A percentile compares a stretch with the other conserved stretches of the same genome.
These are phyloP conservation scores for Lepus townsendii DNA, from an alignment of 2,797 vertebrate genomes.

Conservation along the genomic window DNA sequence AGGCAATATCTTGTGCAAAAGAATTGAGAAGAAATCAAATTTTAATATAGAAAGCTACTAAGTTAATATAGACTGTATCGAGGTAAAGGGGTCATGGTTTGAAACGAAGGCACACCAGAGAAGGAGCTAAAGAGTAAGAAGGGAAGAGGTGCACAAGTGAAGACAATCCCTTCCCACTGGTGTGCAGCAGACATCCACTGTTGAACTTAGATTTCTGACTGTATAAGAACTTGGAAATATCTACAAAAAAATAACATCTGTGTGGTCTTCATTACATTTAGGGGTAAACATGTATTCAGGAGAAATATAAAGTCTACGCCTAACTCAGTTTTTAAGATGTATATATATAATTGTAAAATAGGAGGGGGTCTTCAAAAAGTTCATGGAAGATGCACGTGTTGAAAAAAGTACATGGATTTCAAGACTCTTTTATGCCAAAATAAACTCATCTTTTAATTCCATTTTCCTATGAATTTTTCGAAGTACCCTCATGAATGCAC, in stretches of 20 bases:
- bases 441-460: too few relatives aligned
- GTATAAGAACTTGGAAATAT: not conserved
- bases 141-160: not conserved
- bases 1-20: conserved; percentile 5
- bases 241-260: not conserved
- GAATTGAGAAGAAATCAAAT: not conserved
- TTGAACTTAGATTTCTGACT: not conserved
- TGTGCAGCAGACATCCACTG: not conserved
- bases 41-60: not conserved
- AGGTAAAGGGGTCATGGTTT: not conserved
- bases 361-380: too few relatives aligned
- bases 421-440: too few relatives aligned
- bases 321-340: not conserved
- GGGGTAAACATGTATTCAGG: not conserved
- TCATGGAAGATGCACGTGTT: too few relatives aligned
- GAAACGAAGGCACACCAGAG: not conserved
- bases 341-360: not conserved
- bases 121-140: not conserved
- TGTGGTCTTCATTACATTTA: not conserved
- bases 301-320: not conserved
- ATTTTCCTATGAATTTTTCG: too few relatives aligned
- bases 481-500: not conserved
- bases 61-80: not conserved
- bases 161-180: not conserved
- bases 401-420: too few relatives aligned